Percentiles rank a stretch among this genome's conserved stretches.
These are phyloP conservation scores for Ianthella basta DNA, from an alignment of 37 sponge, comb jelly and placozoan species.

Conservation along the genomic window DNA sequence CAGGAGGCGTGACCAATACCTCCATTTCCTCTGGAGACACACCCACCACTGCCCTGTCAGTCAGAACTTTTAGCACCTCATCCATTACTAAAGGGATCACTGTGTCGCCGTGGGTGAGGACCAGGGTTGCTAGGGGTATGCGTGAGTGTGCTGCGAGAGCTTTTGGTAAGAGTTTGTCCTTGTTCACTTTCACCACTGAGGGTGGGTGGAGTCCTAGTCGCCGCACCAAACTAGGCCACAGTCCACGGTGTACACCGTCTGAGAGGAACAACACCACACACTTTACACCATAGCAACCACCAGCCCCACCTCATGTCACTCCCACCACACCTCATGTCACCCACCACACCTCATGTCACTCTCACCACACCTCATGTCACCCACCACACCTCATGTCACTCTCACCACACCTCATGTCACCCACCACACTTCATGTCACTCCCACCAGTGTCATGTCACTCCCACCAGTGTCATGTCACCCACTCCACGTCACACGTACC, in stretches of 20 bases:
- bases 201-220: slow-evolving; percentile 30
- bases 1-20: slow-evolving; percentile 58
- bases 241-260: slow-evolving; percentile 34
- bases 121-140: slow-evolving; percentile 28
- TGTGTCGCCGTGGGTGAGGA: not conserved
- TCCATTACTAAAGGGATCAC: slow-evolving; percentile 33
- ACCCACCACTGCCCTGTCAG: slow-evolving; percentile 30
- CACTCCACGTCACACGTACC: not conserved
- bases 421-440: no score
- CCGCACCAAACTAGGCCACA: slow-evolving; percentile 52
- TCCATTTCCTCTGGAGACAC: slow-evolving; percentile 61
- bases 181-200: not conserved
- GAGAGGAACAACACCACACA: not conserved
- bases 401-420: no score
- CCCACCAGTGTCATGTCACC: not conserved
- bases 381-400: no score
- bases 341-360: no score
- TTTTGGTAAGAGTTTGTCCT: not conserved
- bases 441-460: no score
- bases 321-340: no score
- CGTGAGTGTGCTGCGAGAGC: slow-evolving; percentile 10
- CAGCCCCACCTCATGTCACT: no score
- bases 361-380: no score
- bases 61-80: slow-evolving; percentile 39
- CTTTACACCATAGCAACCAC: no score